Evolutionary conservation across 2,888 invertebrate species (phyloP).

Genomic region (Plemyria rubiginata): DNA sequence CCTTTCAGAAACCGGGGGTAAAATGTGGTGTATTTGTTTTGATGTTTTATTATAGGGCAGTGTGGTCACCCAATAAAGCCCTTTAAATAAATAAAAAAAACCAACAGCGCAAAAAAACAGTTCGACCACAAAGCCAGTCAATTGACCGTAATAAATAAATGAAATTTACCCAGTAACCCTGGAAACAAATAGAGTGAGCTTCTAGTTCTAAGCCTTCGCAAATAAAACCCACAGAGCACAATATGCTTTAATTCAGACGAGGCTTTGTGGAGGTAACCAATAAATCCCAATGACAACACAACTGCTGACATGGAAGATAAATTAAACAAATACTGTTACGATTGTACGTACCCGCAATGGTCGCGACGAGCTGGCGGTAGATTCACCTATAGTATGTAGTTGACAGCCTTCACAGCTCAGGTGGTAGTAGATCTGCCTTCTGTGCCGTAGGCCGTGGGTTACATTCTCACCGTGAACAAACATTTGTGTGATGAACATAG

Average conservation of each 20-base stretch:
- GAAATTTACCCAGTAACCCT: conserved; percentile 9
- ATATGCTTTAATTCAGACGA: conserved; percentile 1
- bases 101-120: not conserved
- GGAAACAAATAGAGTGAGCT: conserved; percentile 23
- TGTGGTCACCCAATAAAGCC: too few species aligned
- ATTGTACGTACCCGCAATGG: too few species aligned
- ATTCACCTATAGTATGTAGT: too few species aligned
- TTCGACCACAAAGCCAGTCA: not conserved
- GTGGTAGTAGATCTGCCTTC: too few species aligned
- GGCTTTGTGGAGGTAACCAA: not conserved
- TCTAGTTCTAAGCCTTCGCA: conserved; percentile 6
- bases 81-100: not conserved
- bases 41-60: too few species aligned
- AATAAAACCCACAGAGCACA: conserved; percentile 16
- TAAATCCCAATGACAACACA: conserved; percentile 7
- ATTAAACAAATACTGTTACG: not conserved
- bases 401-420: too few species aligned
- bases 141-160: conserved; percentile 1
- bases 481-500: too few species aligned
- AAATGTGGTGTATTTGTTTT: too few species aligned
- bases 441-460: too few species aligned
- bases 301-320: not conserved
- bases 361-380: too few species aligned
- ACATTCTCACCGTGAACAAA: too few species aligned
- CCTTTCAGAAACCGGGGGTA: too few species aligned